phyloP scores from a whole-genome alignment of 2,888 invertebrate genomes.

The Cephonodes hylas region DNA sequence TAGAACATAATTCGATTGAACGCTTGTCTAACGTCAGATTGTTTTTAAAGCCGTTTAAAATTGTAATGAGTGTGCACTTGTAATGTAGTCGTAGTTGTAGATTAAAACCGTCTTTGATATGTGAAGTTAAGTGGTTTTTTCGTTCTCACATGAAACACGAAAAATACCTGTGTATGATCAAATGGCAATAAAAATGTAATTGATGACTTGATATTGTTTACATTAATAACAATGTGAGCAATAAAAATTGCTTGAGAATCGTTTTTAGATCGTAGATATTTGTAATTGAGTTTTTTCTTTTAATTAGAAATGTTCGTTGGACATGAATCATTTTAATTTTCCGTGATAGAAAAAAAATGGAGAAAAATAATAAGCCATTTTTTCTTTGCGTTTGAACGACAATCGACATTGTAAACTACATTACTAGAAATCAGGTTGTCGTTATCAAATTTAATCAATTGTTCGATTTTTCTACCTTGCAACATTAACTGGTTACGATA shows the following conservation, averaged over 20 bases:
- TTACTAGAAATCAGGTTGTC: background rate
- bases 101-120: background rate
- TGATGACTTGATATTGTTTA: background rate
- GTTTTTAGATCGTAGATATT: no score
- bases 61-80: background rate
- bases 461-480: conserved; percentile 46
- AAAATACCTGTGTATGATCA: background rate
- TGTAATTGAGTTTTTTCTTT: no score
- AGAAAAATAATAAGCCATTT: no score
- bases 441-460: conserved; percentile 37
- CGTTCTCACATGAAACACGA: background rate
- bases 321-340: no score
- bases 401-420: background rate
- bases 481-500: conserved; percentile 61
- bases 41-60: background rate
- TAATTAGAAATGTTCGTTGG: no score
- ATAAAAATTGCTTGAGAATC: no score
- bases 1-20: background rate
- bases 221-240: background rate
- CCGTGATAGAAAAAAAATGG: no score
- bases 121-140: background rate
- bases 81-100: background rate
- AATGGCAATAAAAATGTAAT: background rate
- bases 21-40: background rate
- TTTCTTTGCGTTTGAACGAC: no score